phyloP scores from a whole-genome alignment of 2,113 vertebrate species.

The Dasyurus viverrinus region DNA sequence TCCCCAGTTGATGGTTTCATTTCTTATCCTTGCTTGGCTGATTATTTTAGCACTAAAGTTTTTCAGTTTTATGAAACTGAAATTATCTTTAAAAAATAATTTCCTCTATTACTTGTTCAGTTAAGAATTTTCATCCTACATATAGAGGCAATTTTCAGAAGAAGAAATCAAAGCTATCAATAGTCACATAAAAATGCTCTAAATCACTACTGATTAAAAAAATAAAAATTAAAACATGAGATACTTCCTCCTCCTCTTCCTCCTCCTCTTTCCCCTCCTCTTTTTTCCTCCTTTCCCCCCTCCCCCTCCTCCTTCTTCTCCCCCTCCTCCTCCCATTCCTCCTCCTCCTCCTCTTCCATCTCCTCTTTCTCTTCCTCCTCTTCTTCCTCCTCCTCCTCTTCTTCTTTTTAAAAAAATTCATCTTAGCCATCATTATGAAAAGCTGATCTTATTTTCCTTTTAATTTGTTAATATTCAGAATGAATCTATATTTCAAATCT shows the following conservation, averaged over 20 bases:
- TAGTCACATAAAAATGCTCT: not conserved
- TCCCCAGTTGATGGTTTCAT: not conserved
- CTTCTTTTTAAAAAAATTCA: not conserved
- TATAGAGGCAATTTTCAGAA: not conserved
- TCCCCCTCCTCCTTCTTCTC: too few relatives aligned
- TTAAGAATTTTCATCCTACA: not conserved
- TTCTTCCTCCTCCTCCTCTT: too few relatives aligned
- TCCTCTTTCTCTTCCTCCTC: too few relatives aligned
- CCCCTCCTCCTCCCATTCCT: too few relatives aligned
- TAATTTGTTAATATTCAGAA: not conserved
- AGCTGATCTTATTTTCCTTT: not conserved
- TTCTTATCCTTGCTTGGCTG: not conserved
- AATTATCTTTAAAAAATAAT: not conserved
- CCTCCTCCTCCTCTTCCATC: too few relatives aligned
- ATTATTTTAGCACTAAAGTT: not conserved
- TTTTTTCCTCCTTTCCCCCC: too few relatives aligned
- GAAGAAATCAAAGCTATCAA: not conserved
- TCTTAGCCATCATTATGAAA: not conserved
- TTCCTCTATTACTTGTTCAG: not conserved
- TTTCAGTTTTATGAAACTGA: not conserved
- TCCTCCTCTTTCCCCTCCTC: too few relatives aligned
- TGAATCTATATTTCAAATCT: not conserved
- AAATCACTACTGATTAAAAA: not conserved
- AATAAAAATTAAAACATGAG: not conserved
- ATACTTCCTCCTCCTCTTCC: not conserved